Evolutionary conservation across 2,113 vertebrate species (phyloP).

Genomic region (Psittacus erithacus): DNA sequence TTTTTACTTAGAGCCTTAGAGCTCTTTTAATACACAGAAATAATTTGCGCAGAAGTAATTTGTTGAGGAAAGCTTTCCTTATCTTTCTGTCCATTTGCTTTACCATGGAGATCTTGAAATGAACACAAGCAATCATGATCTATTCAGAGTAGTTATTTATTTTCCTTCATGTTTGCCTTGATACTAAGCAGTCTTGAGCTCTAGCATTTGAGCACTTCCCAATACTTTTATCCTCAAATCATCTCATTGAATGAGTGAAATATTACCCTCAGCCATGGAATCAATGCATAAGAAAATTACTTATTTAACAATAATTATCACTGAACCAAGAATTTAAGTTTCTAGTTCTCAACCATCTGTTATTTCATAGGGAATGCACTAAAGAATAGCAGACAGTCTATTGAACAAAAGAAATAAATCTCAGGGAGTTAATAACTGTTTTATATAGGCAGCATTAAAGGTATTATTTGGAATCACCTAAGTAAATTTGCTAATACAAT

Average conservation of each 20-base stretch:
- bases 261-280: background rate
- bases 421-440: background rate
- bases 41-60: conserved; percentile 3
- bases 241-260: background rate
- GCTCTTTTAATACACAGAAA: background rate
- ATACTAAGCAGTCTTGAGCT: background rate
- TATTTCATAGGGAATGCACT: background rate
- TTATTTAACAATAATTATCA: conserved; percentile 16
- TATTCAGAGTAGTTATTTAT: background rate
- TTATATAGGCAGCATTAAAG: background rate
- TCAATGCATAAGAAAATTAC: background rate
- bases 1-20: background rate
- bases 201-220: background rate
- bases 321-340: background rate
- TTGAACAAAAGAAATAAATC: background rate
- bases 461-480: background rate
- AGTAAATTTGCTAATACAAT: background rate
- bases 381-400: background rate
- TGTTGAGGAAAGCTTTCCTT: background rate
- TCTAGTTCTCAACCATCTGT: background rate
- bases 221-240: background rate
- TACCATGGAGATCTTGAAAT: background rate
- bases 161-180: conserved; percentile 1
- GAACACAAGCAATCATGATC: background rate
- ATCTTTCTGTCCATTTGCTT: background rate